Evolutionary conservation across 1,140 invertebrate species (phyloP), one percentile per base, ranked within the genome.

Genomic region (Brachionus rubens): DNA sequence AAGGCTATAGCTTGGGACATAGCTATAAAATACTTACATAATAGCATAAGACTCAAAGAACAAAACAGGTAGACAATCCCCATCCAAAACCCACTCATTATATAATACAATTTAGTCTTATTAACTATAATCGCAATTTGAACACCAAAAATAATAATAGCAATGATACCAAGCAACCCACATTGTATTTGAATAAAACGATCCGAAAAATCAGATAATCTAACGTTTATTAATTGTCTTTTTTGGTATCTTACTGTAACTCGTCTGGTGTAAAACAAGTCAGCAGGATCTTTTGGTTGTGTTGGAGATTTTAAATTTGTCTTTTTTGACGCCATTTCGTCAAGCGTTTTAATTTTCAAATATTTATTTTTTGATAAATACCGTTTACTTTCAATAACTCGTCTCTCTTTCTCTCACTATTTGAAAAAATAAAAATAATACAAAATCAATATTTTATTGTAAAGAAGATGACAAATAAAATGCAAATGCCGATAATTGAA

Each of bases 391-490:
- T n/a, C n/a, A n/a, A n/a, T n/a, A n/a, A n/a, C n/a, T n/a, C n/a
- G n/a, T n/a, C n/a, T n/a, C n/a, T n/a, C n/a, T n/a, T n/a, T n/a
- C n/a, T n/a, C n/a, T n/a, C n/a, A n/a, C n/a, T n/a, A 62, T 62
- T 62, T n/a, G 21, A 62, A 36, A n/a, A 62, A 62, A 56, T n/a
- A 26, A 56, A 56, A 56, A 56, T 28, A 62, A 40, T 62, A 62
- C 16, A 62, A 62, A 62, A 62, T 62, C 56, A 40, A 62, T 62
- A 62, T 62, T 62, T 62, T 36, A 36, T 16, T 16, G 21, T 56
- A 28, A 26, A 56, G 52, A 54, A 54, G 12, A 28, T 28, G 26
- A 12, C 26, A 54, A 14, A n/a, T n/a, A 54, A 28, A 54, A 21
- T 19, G 50, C 9, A 26, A 54, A 30, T 28, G 28, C 12, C 16